Evolutionary conservation across 2,797 vertebrate genomes (phyloP).

Genomic region (Microctenopoma steveboyesi): DNA sequence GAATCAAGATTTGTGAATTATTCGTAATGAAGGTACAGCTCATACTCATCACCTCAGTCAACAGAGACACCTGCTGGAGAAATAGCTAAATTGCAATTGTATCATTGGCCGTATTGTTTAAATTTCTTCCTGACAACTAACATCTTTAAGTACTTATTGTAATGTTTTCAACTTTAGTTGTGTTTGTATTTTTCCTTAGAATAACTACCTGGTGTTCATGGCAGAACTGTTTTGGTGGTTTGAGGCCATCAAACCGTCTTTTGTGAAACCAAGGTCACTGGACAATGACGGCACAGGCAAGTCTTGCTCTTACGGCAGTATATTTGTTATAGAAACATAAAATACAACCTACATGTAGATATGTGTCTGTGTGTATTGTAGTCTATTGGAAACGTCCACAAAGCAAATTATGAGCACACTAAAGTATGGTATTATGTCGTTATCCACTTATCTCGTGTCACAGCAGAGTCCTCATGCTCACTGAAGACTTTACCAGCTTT

Average conservation of each 20-base stretch:
- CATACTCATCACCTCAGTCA: constrained; percentile 9
- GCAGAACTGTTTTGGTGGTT: constrained; percentile 99
- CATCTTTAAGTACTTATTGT: not conserved
- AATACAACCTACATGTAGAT: no score
- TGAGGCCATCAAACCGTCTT: constrained; percentile 94
- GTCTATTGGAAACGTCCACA: not conserved
- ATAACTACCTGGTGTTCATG: constrained; percentile 98
- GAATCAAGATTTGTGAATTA: constrained; percentile 28
- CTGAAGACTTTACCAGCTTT: constrained; percentile 82
- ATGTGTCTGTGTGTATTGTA: no score
- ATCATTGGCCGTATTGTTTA: not conserved
- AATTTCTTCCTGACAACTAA: not conserved
- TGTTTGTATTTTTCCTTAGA: constrained; percentile 79
- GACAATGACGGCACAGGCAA: constrained; percentile 75
- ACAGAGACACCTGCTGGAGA: constrained; percentile 77
- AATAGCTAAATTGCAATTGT: constrained; percentile 38
- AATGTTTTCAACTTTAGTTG: not conserved
- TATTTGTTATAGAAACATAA: no score
- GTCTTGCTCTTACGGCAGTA: constrained; percentile 3
- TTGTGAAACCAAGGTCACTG: constrained; percentile 91
- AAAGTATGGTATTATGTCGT: not conserved
- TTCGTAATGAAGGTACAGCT: constrained; percentile 8
- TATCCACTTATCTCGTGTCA: constrained; percentile 33
- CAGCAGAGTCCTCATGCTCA: constrained; percentile 79
- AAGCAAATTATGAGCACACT: not conserved